These are phyloP conservation scores for Verasper variegatus DNA, from an alignment of 2,113 vertebrate species.

Conservation along the genomic window DNA sequence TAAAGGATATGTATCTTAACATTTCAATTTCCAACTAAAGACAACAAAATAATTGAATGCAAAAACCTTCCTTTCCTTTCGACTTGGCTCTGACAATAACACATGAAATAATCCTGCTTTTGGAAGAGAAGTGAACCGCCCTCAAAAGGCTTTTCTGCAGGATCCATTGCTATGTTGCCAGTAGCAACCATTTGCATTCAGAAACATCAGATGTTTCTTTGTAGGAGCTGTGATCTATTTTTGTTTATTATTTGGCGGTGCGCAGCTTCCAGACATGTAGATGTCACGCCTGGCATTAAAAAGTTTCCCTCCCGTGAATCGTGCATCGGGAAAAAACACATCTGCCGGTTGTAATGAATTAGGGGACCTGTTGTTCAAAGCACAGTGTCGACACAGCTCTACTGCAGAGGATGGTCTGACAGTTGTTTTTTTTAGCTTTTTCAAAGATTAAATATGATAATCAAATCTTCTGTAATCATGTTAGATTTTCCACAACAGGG, in stretches of 20 bases:
- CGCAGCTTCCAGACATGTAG: conserved; percentile 26
- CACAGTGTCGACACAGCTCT: neutral
- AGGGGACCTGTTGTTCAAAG: conserved; percentile 6
- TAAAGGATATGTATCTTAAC: neutral
- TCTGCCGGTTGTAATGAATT: conserved; percentile 22
- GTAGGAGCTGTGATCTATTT: conserved; percentile 46
- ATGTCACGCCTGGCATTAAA: conserved; percentile 23
- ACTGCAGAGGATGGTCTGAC: neutral
- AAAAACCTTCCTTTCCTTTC: neutral
- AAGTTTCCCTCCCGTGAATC: conserved; percentile 1
- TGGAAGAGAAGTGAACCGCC: conserved; percentile 21
- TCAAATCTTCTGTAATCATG: neutral
- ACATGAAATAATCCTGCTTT: conserved; percentile 1
- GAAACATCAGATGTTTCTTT: conserved; percentile 52
- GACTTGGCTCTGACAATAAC: neutral
- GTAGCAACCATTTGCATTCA: conserved; percentile 68
- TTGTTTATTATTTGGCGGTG: conserved; percentile 42
- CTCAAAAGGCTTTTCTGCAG: conserved; percentile 37
- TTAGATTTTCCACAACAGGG: neutral
- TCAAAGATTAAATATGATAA: neutral
- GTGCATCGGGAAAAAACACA: conserved; percentile 27
- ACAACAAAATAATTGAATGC: conserved; percentile 2
- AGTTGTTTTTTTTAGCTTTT: neutral
- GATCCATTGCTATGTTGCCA: conserved; percentile 40
- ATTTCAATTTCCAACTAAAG: neutral